These are phyloP conservation scores for Leucoma salicis DNA, from an alignment of 2,888 invertebrate genomes.

Conservation along the genomic window DNA sequence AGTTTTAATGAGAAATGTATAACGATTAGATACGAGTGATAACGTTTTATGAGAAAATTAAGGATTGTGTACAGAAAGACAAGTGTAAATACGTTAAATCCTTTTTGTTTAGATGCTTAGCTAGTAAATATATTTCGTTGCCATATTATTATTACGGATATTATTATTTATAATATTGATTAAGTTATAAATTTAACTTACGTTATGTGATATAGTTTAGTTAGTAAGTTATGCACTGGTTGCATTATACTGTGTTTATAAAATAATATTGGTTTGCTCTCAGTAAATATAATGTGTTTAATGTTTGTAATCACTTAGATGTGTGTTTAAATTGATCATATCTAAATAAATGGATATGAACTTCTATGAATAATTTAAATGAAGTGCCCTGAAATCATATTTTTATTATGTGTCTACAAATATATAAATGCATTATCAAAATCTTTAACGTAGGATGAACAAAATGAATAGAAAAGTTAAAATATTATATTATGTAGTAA, in stretches of 20 bases:
- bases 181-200: conserved; percentile 75
- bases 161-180: conserved; percentile 75
- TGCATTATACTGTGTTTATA: conserved; percentile 23
- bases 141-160: conserved; percentile 80
- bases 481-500: conserved; percentile 40
- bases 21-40: conserved; percentile 52
- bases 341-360: conserved; percentile 1
- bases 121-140: conserved; percentile 79
- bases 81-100: conserved; percentile 73
- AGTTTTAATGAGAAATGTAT: conserved; percentile 64
- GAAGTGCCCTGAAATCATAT: neutral
- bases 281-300: conserved; percentile 4
- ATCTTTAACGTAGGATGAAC: conserved; percentile 2
- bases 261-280: conserved; percentile 23
- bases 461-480: conserved; percentile 27
- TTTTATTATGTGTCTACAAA: neutral
- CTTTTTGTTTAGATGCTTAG: conserved; percentile 77
- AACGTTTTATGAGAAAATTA: conserved; percentile 44
- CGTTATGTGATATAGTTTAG: conserved; percentile 75
- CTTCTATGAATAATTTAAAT: neutral
- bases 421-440: neutral
- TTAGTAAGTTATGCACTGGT: conserved; percentile 45
- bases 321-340: conserved; percentile 5
- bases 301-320: conserved; percentile 5
- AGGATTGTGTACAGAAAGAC: conserved; percentile 63